Conservation (phyloP, 2,888 invertebrate species). For the Trypoxylon attenuatum region DNA sequence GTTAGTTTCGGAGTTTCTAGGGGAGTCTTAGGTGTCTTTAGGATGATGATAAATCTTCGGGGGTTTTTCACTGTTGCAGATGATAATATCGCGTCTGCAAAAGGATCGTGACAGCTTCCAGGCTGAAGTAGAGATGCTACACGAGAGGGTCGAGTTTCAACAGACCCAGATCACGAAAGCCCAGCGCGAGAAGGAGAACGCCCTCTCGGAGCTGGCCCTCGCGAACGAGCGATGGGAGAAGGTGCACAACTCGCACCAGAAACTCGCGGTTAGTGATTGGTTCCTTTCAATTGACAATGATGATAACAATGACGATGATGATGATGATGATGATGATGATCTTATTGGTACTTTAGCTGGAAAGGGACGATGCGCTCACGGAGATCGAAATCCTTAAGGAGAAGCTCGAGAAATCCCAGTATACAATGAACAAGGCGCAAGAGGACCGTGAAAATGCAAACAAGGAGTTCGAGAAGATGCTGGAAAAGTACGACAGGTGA, state of each 20-base stretch:
- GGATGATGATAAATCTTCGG: too few relatives aligned
- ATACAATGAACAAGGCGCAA: conserved; percentile 87
- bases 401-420: conserved; percentile 90
- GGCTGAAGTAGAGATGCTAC: conserved; percentile 87
- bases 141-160: conserved; percentile 88
- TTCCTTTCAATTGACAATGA: too few relatives aligned
- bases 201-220: conserved; percentile 89
- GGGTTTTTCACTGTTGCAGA: conserved; percentile 76
- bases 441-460: conserved; percentile 92
- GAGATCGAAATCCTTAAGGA: conserved; percentile 92
- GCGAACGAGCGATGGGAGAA: conserved; percentile 93
- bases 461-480: conserved; percentile 93
- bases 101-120: conserved; percentile 91
- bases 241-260: conserved; percentile 88
- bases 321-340: too few relatives aligned
- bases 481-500: conserved; percentile 93
- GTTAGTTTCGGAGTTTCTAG: too few relatives aligned
- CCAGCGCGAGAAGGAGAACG: conserved; percentile 89
- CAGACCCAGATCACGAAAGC: conserved; percentile 88
- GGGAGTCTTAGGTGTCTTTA: too few relatives aligned
- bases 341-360: conserved; percentile 79
- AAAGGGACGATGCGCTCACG: conserved; percentile 88
- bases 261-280: conserved; percentile 85
- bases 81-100: conserved; percentile 85
- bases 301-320: too few relatives aligned